phyloP scores from a whole-genome alignment of 2,113 vertebrate species.

The Stigmatopora nigra region DNA sequence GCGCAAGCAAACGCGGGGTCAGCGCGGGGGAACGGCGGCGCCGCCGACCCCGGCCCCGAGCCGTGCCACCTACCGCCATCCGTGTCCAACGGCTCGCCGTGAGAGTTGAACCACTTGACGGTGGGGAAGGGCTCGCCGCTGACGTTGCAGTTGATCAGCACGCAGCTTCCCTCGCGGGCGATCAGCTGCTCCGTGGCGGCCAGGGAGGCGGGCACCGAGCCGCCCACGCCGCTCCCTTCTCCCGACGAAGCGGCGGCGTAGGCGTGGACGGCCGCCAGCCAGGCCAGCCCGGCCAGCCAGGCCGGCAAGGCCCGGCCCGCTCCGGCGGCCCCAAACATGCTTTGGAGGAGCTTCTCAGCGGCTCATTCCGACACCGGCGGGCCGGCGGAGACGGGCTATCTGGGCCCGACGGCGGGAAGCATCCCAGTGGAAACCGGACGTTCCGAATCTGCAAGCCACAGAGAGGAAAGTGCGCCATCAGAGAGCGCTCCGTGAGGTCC shows the following conservation, averaged over 20 bases:
- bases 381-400: constrained; percentile 51
- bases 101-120: constrained; percentile 90
- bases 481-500: too few species aligned
- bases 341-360: constrained; percentile 25
- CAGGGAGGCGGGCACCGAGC: constrained; percentile 71
- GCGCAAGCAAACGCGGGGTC: constrained; percentile 10
- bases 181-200: constrained; percentile 81
- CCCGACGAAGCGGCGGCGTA: constrained; percentile 61
- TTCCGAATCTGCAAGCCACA: background rate
- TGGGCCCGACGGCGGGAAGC: constrained; percentile 29
- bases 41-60: too few species aligned
- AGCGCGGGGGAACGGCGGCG: background rate
- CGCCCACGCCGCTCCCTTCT: constrained; percentile 51
- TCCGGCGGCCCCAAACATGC: constrained; percentile 55
- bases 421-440: constrained; percentile 46
- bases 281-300: constrained; percentile 32
- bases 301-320: constrained; percentile 24
- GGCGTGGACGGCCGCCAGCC: constrained; percentile 28
- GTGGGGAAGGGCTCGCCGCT: constrained; percentile 79
- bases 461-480: background rate
- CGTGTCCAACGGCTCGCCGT: constrained; percentile 74
- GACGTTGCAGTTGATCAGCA: constrained; percentile 88
- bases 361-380: constrained; percentile 49
- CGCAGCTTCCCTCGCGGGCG: constrained; percentile 86
- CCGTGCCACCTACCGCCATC: constrained; percentile 36